phyloP scores from a whole-genome alignment of 2,113 vertebrate species.

The Oxygymnocypris stewartii region DNA sequence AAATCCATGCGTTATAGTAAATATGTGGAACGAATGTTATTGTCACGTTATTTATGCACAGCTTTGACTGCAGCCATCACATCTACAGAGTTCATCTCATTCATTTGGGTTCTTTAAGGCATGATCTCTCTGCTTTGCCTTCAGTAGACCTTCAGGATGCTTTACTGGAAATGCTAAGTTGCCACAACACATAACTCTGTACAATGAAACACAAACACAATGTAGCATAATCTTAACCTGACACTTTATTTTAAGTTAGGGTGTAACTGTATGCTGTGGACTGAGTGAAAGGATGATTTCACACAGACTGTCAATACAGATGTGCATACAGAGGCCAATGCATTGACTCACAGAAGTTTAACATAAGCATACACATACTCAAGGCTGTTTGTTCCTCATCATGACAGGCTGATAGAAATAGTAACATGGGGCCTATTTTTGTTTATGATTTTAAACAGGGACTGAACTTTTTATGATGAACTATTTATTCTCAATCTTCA shows the following conservation, averaged over 20 bases:
- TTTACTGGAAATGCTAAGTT: constrained; percentile 48
- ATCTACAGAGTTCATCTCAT: constrained; percentile 45
- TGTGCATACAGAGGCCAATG: not conserved
- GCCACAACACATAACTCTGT: constrained; percentile 51
- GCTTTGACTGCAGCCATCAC: constrained; percentile 15
- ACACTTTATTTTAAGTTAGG: not conserved
- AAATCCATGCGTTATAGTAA: constrained; percentile 74
- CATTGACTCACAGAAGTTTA: constrained; percentile 17
- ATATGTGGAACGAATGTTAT: constrained; percentile 67
- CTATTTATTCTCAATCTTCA: constrained; percentile 7
- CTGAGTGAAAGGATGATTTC: not conserved
- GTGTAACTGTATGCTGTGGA: not conserved
- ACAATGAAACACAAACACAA: constrained; percentile 45
- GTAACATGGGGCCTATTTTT: constrained; percentile 3
- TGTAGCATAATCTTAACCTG: constrained; percentile 20
- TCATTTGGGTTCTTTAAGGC: constrained; percentile 54
- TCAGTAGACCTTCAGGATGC: constrained; percentile 35
- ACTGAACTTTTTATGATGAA: constrained; percentile 7
- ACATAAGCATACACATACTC: constrained; percentile 6
- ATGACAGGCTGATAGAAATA: not conserved
- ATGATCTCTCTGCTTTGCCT: constrained; percentile 29
- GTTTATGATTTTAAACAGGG: constrained; percentile 1
- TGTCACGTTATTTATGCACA: constrained; percentile 47
- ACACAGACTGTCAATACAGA: constrained; percentile 26
- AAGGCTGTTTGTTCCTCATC: constrained; percentile 19